phyloP scores from a whole-genome alignment of 37 sponge, comb jelly and placozoan genomes.

The Oopsacas minuta region DNA sequence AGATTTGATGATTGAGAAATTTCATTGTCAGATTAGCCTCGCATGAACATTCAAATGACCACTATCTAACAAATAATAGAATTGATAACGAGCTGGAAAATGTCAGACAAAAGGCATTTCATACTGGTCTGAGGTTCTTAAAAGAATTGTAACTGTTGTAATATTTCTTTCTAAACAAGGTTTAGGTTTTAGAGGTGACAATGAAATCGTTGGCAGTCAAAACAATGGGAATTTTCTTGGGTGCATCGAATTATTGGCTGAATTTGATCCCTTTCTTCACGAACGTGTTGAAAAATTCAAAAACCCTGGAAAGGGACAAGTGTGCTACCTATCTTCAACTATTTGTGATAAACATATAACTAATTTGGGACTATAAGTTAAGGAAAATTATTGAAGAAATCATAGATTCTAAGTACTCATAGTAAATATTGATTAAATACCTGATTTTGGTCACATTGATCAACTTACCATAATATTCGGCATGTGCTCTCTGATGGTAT shows the following conservation, averaged over 20 bases:
- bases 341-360: constrained; percentile 16
- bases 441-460: constrained; percentile 22
- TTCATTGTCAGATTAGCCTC: not conserved
- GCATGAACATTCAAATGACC: constrained; percentile 8
- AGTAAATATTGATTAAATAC: constrained; percentile 24
- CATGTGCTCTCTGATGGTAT: not conserved
- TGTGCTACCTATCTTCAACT: constrained; percentile 23
- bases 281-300: constrained; percentile 17
- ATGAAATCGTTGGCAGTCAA: constrained; percentile 16
- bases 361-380: not conserved
- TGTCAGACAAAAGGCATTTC: constrained; percentile 21
- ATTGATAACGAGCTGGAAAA: constrained; percentile 4
- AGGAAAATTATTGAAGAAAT: not conserved
- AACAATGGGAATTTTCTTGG: constrained; percentile 25
- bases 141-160: constrained; percentile 23
- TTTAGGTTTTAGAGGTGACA: constrained; percentile 17
- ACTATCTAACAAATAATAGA: not conserved
- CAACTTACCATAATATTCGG: constrained; percentile 23
- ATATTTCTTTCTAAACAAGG: not conserved
- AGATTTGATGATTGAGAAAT: constrained; percentile 10
- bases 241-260: constrained; percentile 13
- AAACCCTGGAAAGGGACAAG: constrained; percentile 19
- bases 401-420: constrained; percentile 21
- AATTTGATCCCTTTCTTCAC: constrained; percentile 24
- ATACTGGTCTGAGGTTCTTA: constrained; percentile 26